phyloP scores from a whole-genome alignment of 2,888 invertebrate species.

The Acrobeloides nanus region DNA sequence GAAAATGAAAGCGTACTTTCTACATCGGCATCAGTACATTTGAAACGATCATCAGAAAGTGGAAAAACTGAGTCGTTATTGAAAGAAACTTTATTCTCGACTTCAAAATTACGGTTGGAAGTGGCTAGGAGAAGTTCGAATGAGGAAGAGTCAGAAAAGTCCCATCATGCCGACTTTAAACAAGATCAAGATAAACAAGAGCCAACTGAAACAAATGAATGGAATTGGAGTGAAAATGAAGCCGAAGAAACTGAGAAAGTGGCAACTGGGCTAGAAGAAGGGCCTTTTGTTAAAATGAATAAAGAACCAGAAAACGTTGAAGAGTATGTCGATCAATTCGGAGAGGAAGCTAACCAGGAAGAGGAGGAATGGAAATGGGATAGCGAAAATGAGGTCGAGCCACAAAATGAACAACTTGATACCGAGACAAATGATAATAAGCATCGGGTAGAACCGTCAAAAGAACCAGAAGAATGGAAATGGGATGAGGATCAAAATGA shows the following conservation, averaged over 20 bases:
- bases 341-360: too few relatives aligned
- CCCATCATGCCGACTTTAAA: neutral
- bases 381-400: neutral
- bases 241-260: too few relatives aligned
- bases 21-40: neutral
- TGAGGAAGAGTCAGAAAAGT: neutral
- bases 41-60: conserved; percentile 1
- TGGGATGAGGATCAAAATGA: neutral
- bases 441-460: neutral
- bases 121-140: neutral
- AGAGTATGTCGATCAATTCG: too few relatives aligned
- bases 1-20: neutral
- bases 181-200: neutral
- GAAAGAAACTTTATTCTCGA: too few relatives aligned
- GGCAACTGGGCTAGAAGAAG: too few relatives aligned
- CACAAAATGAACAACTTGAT: neutral
- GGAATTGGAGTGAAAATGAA: too few relatives aligned
- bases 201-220: neutral
- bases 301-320: too few relatives aligned
- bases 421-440: neutral
- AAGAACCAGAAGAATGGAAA: neutral
- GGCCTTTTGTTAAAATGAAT: too few relatives aligned
- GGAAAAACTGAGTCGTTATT: too few relatives aligned
- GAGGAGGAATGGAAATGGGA: conserved; percentile 1
- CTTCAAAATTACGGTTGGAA: too few relatives aligned